Evolutionary conservation across 2,888 invertebrate species (phyloP), one percentile per base, ranked within the genome.

Genomic region (Calameuta idolon): DNA sequence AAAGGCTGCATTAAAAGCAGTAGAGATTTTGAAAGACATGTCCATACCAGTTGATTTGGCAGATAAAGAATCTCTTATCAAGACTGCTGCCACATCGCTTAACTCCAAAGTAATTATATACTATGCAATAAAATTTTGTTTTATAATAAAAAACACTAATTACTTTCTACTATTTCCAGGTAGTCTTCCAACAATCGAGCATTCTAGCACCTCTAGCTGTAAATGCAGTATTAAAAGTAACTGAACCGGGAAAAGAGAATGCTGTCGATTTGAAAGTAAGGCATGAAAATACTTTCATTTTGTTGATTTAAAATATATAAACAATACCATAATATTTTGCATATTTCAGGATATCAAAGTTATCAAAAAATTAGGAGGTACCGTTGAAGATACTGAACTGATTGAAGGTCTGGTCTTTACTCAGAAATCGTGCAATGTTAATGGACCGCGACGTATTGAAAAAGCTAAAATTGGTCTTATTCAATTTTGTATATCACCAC

Each of bases 401-500:
- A 94, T 99, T 77, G 97, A 98, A 77, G 99, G 99, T n/a, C 94
- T 99, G 75, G 96, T 99, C 4, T 97, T 99, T 86, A 96, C 98
- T 15, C 98, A 97, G 89, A 96, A 96, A 88, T 94, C 97, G 0
- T 94, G 97, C 76, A 97, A 98, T 87, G 94, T 96, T 34, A 98
- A 97, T 89, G 99, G 98, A 0, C 98, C 99, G 0, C 97, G 96
- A 87, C 95, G 96, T 85, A 94, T 99, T 79, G 99, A 99, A 92
- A 99, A 99, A 91, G 99, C 99, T 11, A 99, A 98, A 93, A 98
- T 99, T 92, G 99, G 97, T 80, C 95, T 99, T 30, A 99, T 99
- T 84, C 99, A 99, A 92, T 99, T 99, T 92, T 99, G 99, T 91
- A 97, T 99, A 91, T 99, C 99, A 23, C 98, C 99, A 76, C 99